Conservation (phyloP, 2,888 invertebrate genomes). For the Pollenia amentaria region DNA sequence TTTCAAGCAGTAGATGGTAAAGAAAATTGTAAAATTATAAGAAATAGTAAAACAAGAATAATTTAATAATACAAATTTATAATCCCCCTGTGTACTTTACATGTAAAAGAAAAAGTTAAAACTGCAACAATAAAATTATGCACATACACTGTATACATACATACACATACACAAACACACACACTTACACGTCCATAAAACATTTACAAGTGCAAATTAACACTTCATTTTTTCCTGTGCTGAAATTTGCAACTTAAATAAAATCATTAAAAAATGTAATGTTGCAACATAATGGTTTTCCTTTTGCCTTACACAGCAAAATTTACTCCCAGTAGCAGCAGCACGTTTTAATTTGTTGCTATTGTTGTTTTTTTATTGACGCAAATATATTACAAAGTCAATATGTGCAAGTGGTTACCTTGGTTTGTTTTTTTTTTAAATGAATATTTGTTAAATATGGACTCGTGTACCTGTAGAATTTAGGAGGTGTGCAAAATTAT, state of each 20-base stretch:
- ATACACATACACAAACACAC: not conserved
- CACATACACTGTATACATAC: not conserved
- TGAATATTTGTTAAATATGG: too few relatives aligned
- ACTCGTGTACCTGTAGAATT: too few relatives aligned
- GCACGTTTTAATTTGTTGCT: too few relatives aligned
- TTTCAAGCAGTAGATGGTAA: too few relatives aligned
- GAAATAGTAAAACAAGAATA: too few relatives aligned
- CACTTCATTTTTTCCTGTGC: conserved; percentile 4
- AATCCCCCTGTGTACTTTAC: too few relatives aligned
- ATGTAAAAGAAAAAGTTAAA: not conserved
- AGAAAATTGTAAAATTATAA: too few relatives aligned
- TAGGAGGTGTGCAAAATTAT: too few relatives aligned
- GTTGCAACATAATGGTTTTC: not conserved
- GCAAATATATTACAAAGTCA: conserved; percentile 41
- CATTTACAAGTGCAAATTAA: conserved; percentile 24
- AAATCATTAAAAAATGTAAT: not conserved
- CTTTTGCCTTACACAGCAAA: not conserved
- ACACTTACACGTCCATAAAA: not conserved
- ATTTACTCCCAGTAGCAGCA: too few relatives aligned
- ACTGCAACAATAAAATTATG: not conserved
- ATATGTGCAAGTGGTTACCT: not conserved
- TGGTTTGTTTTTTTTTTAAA: not conserved
- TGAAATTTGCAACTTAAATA: conserved; percentile 1
- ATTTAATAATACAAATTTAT: too few relatives aligned
- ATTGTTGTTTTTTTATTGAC: not conserved